Percentiles rank a stretch among this genome's conserved stretches.
Conservation (phyloP, 2,797 vertebrate genomes). For the Molothrus ater region DNA sequence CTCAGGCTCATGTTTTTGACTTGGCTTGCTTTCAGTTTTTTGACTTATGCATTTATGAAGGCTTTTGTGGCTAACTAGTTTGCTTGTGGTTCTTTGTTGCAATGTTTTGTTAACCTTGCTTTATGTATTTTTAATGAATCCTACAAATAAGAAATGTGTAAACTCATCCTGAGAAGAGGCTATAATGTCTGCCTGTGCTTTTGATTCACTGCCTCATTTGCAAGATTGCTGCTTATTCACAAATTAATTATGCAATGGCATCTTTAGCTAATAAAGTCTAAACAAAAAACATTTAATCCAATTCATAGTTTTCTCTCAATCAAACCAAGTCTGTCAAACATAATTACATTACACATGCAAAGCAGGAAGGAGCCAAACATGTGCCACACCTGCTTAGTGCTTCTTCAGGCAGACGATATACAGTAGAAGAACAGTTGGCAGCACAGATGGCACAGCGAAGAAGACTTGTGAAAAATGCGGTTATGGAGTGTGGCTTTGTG, state of each 20-base stretch:
- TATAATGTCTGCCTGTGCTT: constrained; percentile 48
- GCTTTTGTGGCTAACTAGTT: not conserved
- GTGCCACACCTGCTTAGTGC: constrained; percentile 76
- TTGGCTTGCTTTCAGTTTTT: constrained; percentile 29
- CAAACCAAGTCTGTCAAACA: constrained; percentile 74
- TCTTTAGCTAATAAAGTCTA: constrained; percentile 78
- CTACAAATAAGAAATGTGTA: constrained; percentile 42
- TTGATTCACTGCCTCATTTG: constrained; percentile 67
- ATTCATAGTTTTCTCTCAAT: constrained; percentile 69
- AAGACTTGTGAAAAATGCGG: constrained; percentile 55
- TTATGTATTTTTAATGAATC: constrained; percentile 59
- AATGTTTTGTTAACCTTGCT: constrained; percentile 57
- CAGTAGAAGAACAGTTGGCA: constrained; percentile 74
- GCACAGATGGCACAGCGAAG: constrained; percentile 74
- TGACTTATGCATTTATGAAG: constrained; percentile 26
- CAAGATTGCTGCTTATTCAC: constrained; percentile 73
- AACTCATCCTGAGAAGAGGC: constrained; percentile 44
- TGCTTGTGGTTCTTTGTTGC: constrained; percentile 40
- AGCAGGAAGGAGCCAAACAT: constrained; percentile 73
- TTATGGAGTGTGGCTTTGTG: constrained; percentile 14
- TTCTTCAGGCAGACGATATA: constrained; percentile 57
- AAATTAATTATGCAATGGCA: constrained; percentile 76
- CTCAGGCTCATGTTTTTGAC: not conserved
- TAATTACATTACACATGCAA: constrained; percentile 77
- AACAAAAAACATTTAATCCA: constrained; percentile 80